phyloP scores from a whole-genome alignment of 2,113 vertebrate species.

The Isichthys henryi region DNA sequence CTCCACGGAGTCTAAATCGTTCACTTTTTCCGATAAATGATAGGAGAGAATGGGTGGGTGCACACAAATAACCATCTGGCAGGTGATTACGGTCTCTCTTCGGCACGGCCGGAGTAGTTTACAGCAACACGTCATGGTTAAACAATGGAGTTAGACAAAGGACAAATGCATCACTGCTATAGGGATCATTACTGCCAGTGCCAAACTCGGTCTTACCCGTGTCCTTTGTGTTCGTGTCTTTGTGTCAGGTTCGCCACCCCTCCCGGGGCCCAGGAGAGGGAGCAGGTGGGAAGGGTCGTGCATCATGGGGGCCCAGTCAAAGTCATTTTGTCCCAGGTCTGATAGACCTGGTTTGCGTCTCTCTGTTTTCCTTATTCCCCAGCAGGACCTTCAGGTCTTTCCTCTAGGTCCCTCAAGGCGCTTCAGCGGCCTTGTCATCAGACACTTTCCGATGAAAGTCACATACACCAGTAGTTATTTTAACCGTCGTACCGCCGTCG shows the following conservation, averaged over 20 bases:
- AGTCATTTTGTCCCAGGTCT: not conserved
- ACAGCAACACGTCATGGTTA: not conserved
- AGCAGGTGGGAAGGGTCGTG: not conserved
- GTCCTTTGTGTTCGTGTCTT: not conserved
- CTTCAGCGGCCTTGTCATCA: not conserved
- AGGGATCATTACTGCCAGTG: not conserved
- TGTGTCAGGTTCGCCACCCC: not conserved
- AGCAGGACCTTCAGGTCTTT: not conserved
- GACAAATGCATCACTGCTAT: not conserved
- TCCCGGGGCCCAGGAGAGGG: not conserved
- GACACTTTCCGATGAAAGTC: not conserved
- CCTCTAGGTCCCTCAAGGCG: not conserved
- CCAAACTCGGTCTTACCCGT: not conserved
- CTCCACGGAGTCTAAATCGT: not conserved
- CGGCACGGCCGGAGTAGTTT: not conserved
- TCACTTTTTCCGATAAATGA: conserved; percentile 3
- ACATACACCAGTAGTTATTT: not conserved
- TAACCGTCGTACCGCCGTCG: not conserved
- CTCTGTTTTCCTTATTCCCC: not conserved
- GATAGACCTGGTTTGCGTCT: not conserved
- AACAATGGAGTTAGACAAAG: not conserved
- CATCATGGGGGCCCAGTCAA: not conserved
- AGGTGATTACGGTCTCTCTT: not conserved
- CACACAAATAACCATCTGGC: conserved; percentile 1
- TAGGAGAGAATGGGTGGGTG: not conserved